phyloP scores from a whole-genome alignment of 2,113 vertebrate species.

The Corvus cornix region DNA sequence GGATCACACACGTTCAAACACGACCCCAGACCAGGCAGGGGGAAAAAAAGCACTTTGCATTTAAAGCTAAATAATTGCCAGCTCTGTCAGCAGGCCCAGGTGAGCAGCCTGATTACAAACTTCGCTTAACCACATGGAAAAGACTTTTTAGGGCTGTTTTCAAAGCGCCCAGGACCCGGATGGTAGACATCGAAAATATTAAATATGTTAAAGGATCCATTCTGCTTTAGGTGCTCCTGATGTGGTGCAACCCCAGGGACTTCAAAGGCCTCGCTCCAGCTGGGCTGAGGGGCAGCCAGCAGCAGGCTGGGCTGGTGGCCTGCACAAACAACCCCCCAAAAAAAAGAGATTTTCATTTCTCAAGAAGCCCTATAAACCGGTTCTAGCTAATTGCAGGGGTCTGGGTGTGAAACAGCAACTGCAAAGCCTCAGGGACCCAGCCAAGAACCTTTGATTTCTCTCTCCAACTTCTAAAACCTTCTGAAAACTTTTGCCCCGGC shows the following conservation, averaged over 20 bases:
- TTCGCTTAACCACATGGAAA: background rate
- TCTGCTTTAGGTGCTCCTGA: background rate
- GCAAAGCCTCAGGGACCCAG: background rate
- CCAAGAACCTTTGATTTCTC: slow-evolving; percentile 14
- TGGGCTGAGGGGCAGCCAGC: background rate
- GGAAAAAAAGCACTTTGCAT: background rate
- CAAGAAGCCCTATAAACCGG: background rate
- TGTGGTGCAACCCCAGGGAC: background rate
- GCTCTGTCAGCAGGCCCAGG: background rate
- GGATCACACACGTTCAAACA: background rate
- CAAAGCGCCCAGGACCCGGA: background rate
- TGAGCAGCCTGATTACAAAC: background rate
- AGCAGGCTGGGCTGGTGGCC: slow-evolving; percentile 3
- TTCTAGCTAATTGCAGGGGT: slow-evolving; percentile 18
- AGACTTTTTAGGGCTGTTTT: background rate
- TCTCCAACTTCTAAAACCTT: background rate
- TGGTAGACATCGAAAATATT: background rate
- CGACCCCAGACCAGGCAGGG: background rate
- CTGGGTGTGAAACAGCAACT: slow-evolving; percentile 44
- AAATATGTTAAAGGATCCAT: background rate
- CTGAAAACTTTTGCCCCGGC: background rate
- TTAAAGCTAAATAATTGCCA: background rate
- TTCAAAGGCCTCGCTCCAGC: background rate
- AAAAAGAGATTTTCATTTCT: background rate
- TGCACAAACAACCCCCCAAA: slow-evolving; percentile 1